Base-by-base conservation (phyloP, 2,888 invertebrate species). In the Ornithoptera priamus region DNA sequence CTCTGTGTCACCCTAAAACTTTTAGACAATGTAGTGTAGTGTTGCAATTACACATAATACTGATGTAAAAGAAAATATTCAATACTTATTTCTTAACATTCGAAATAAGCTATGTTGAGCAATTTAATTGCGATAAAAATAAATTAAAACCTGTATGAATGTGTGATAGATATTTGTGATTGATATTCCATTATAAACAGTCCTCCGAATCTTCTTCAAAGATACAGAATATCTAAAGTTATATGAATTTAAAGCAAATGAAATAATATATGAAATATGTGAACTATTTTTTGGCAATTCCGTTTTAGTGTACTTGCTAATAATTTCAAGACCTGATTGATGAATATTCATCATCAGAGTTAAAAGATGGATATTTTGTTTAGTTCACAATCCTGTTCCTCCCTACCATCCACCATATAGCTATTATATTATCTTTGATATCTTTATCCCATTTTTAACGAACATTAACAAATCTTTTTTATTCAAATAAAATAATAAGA, bases 81-180 rank as follows among this genome's bases (percentile, higher is more conserved):
- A 53, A 53, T 53, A 53, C 53, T 53, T 46, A 46, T 46, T 46
- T 46, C 46, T 46, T n/a, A 53, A n/a, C n/a, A 53, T n/a, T 53
- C 4, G 18, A n/a, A 53, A n/a, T n/a, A 53, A 53, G n/a, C n/a
- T 53, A 53, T n/a, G 6, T 53, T 53, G 5, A 53, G 53, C 53
- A 53, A 53, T 53, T 53, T 53, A n/a, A 53, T 53, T 53, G 53
- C 53, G 18, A n/a, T n/a, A 46, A 46, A 46, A 15, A 46, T 53
- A 53, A 18, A 18, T 12, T n/a, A n/a, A 53, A 50, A 50, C 5
- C 18, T 17, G 17, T 50, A 50, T 18, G n/a, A 53, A 53, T 18
- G 18, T 53, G 53, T n/a, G 6, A 12, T n/a, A 53, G 7, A 1
- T 53, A n/a, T n/a, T 18, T 53, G 5, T n/a, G 53, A 53, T 53